Evolutionary conservation across 2,113 vertebrate species (phyloP).

Genomic region (Dromiciops gliroides): DNA sequence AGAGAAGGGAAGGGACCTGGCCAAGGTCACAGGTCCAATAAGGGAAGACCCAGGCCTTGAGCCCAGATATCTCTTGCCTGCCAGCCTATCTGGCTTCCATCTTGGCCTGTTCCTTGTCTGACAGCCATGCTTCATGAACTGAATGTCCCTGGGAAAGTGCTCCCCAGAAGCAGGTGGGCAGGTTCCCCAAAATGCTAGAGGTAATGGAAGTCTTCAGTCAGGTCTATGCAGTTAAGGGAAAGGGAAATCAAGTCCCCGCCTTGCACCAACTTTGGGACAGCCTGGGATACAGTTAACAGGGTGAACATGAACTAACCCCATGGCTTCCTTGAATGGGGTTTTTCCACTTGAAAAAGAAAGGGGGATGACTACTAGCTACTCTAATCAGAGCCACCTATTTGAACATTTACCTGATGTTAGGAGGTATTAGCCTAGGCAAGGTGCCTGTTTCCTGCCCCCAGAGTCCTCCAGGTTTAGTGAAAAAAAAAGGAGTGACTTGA

Average conservation of each 20-base stretch:
- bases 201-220: not conserved
- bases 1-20: not conserved
- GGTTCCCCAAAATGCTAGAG: not conserved
- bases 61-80: not conserved
- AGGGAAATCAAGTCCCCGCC: not conserved
- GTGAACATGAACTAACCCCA: not conserved
- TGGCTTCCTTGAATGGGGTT: not conserved
- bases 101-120: not conserved
- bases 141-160: not conserved
- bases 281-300: not conserved
- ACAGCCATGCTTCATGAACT: not conserved
- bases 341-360: not conserved
- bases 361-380: not conserved
- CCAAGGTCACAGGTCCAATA: not conserved
- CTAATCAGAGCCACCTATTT: not conserved
- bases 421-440: not conserved
- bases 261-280: not conserved
- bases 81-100: too few species aligned
- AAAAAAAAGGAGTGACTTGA: too few species aligned
- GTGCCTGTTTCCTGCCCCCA: too few species aligned
- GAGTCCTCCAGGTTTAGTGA: too few species aligned
- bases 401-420: not conserved
- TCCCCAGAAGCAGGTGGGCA: not conserved
- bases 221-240: not conserved
- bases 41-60: not conserved